Conservation (phyloP, 2,113 vertebrate species). For the Tamias sibiricus region DNA sequence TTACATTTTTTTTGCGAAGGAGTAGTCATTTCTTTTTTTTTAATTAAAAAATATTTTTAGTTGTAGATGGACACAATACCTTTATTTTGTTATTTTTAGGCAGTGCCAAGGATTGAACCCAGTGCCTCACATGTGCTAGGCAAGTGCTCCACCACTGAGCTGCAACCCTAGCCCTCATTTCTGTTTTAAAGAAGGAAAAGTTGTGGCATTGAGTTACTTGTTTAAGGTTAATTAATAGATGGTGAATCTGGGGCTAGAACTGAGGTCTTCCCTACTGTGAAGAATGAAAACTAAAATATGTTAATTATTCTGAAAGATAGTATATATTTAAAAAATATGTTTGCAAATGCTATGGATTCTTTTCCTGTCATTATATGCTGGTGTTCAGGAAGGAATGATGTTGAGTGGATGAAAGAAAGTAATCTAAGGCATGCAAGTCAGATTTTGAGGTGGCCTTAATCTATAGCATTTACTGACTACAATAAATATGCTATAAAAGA, state of each 20-base stretch:
- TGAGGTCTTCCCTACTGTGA: neutral
- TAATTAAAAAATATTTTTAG: no score
- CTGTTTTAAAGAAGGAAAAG: constrained; percentile 7
- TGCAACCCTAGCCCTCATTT: neutral
- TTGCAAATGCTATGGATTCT: neutral
- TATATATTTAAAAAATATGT: no score
- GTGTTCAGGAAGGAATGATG: neutral
- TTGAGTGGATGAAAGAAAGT: neutral
- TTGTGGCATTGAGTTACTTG: neutral
- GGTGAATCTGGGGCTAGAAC: neutral
- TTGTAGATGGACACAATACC: no score
- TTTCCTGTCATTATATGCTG: neutral
- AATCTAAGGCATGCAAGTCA: neutral
- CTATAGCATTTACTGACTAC: neutral
- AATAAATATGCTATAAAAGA: constrained; percentile 9
- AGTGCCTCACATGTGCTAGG: no score
- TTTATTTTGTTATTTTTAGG: no score
- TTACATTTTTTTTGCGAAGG: neutral
- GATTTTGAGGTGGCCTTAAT: neutral
- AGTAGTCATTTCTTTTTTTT: neutral
- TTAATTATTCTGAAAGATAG: no score
- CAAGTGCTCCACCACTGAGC: no score
- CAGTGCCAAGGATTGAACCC: no score
- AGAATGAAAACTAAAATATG: neutral
- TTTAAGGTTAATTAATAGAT: neutral